Conservation (phyloP, 2,888 invertebrate species). For the Leptinotarsa peninsularis region DNA sequence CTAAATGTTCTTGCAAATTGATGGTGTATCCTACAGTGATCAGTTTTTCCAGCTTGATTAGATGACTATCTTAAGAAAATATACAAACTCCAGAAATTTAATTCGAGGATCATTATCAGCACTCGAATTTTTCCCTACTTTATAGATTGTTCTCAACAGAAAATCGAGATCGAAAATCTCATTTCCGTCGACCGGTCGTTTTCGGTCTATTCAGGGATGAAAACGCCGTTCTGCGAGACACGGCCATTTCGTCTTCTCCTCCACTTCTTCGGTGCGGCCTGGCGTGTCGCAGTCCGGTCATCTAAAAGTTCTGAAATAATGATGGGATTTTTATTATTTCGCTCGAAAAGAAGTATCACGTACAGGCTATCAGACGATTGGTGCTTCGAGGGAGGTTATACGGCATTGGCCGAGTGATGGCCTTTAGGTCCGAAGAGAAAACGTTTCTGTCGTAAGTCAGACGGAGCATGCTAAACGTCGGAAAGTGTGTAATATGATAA, state of each 20-base stretch:
- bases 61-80: too few species aligned
- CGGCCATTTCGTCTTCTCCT: conserved; percentile 30
- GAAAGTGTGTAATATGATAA: too few species aligned
- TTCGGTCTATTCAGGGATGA: conserved; percentile 43
- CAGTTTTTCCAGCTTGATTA: too few species aligned
- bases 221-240: conserved; percentile 34
- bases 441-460: too few species aligned
- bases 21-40: too few species aligned
- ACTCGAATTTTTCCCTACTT: not conserved
- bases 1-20: too few species aligned
- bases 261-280: conserved; percentile 1
- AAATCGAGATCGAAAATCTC: conserved; percentile 42
- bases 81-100: too few species aligned
- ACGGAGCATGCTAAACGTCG: too few species aligned
- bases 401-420: conserved; percentile 15
- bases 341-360: conserved; percentile 22
- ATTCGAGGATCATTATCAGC: not conserved
- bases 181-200: conserved; percentile 44
- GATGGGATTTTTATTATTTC: conserved; percentile 36
- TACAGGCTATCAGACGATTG: conserved; percentile 18
- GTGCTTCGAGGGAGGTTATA: conserved; percentile 14
- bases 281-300: conserved; percentile 17
- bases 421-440: not conserved
- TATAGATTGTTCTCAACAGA: conserved; percentile 15
- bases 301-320: conserved; percentile 35